Percentiles rank a stretch among this genome's conserved stretches.
Evolutionary conservation across 2,797 vertebrate genomes (phyloP).

Genomic region (Macropodus opercularis): DNA sequence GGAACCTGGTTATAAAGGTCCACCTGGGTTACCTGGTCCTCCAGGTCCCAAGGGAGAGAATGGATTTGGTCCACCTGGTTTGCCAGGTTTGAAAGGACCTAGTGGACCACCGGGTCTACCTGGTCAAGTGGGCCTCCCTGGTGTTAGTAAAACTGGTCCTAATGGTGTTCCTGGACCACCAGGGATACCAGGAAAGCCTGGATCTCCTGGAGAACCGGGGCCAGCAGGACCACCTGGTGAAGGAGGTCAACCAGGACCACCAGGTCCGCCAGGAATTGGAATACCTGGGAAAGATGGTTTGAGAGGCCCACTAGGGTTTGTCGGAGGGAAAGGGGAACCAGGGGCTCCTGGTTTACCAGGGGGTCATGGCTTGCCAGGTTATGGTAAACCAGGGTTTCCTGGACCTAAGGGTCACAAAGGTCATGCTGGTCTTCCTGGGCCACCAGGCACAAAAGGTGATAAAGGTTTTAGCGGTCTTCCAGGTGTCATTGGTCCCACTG

Average conservation of each 20-base stretch:
- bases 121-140: conserved; percentile 86
- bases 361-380: conserved; percentile 88
- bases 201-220: conserved; percentile 88
- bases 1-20: conserved; percentile 91
- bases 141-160: conserved; percentile 89
- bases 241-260: conserved; percentile 86
- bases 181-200: conserved; percentile 88
- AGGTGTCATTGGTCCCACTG: conserved; percentile 87
- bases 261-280: conserved; percentile 87
- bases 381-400: conserved; percentile 92
- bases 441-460: conserved; percentile 89
- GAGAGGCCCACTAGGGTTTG: conserved; percentile 88
- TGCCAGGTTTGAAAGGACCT: conserved; percentile 91
- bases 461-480: conserved; percentile 88
- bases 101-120: conserved; percentile 86
- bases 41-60: conserved; percentile 90
- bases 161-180: conserved; percentile 91
- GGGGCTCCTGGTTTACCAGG: conserved; percentile 90
- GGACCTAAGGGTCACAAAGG: conserved; percentile 93
- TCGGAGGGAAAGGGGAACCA: conserved; percentile 90
- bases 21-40: conserved; percentile 84
- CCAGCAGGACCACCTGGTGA: conserved; percentile 83
- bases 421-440: conserved; percentile 85
- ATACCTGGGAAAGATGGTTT: conserved; percentile 92
- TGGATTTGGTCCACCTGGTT: conserved; percentile 88